These are phyloP conservation scores for Cotesia congregata DNA, from an alignment of 2,888 invertebrate species.

Conservation along the genomic window DNA sequence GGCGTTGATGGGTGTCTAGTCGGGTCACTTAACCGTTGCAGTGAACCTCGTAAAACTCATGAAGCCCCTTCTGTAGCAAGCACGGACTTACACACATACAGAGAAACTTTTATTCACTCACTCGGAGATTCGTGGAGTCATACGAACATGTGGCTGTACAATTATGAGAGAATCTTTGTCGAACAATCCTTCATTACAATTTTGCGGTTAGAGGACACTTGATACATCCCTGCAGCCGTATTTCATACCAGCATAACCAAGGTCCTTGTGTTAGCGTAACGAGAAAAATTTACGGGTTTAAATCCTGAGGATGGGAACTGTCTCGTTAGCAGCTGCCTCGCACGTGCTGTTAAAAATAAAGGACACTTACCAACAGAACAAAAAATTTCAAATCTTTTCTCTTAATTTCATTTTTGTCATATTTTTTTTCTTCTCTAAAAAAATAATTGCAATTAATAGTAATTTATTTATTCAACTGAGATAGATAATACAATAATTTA, in stretches of 20 bases:
- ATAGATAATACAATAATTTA: too few relatives aligned
- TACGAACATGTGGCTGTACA: background rate
- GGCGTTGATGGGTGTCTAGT: constrained; percentile 64
- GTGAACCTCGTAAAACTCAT: constrained; percentile 49
- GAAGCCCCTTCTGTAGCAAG: background rate
- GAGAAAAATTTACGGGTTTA: constrained; percentile 56
- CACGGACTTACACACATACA: background rate
- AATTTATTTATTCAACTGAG: too few relatives aligned
- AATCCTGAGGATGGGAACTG: constrained; percentile 56
- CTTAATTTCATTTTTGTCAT: background rate
- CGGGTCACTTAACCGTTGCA: constrained; percentile 67
- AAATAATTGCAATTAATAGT: too few relatives aligned
- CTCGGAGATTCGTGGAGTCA: background rate
- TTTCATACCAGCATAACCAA: background rate
- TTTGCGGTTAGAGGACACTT: background rate
- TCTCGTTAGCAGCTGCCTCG: constrained; percentile 57
- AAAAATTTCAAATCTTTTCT: background rate
- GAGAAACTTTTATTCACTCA: background rate
- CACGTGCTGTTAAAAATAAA: constrained; percentile 19
- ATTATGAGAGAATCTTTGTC: constrained; percentile 1
- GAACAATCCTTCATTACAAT: constrained; percentile 1
- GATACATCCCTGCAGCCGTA: background rate
- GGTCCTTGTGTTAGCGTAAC: constrained; percentile 42
- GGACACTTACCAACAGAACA: background rate
- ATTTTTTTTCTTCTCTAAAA: background rate